Conservation (phyloP, 1,140 invertebrate genomes). For the Hestina assimilis region DNA sequence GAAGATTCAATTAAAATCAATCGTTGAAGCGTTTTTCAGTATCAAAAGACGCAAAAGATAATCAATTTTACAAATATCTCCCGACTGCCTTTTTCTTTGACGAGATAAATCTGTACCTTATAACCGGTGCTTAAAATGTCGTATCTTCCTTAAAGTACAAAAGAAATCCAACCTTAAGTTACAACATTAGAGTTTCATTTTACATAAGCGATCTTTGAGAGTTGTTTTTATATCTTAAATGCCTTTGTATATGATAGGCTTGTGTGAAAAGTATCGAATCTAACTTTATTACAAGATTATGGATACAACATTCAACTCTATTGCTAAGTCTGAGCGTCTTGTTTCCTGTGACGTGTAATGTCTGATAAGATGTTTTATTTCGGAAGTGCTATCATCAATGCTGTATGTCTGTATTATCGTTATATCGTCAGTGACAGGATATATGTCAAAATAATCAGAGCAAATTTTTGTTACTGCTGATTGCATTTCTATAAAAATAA, state of each 20-base stretch:
- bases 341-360: conserved; percentile 17
- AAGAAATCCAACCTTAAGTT: conserved; percentile 20
- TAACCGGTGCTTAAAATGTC: neutral
- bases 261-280: conserved; percentile 62
- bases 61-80: conserved; percentile 75
- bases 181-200: conserved; percentile 11
- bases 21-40: conserved; percentile 35
- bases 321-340: neutral
- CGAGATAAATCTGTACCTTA: conserved; percentile 39
- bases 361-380: conserved; percentile 24
- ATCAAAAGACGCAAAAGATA: conserved; percentile 73
- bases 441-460: too few species aligned
- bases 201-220: neutral
- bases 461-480: too few species aligned
- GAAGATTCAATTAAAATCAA: conserved; percentile 65
- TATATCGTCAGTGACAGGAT: too few species aligned
- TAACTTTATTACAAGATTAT: conserved; percentile 49
- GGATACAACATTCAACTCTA: conserved; percentile 3
- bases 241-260: conserved; percentile 54
- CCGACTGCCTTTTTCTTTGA: conserved; percentile 50
- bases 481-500: too few species aligned
- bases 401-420: conserved; percentile 63
- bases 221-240: neutral
- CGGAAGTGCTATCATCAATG: conserved; percentile 50
- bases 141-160: neutral